These are phyloP conservation scores for Nephrocerus scutellatus DNA, from an alignment of 2,888 invertebrate species.

Conservation along the genomic window DNA sequence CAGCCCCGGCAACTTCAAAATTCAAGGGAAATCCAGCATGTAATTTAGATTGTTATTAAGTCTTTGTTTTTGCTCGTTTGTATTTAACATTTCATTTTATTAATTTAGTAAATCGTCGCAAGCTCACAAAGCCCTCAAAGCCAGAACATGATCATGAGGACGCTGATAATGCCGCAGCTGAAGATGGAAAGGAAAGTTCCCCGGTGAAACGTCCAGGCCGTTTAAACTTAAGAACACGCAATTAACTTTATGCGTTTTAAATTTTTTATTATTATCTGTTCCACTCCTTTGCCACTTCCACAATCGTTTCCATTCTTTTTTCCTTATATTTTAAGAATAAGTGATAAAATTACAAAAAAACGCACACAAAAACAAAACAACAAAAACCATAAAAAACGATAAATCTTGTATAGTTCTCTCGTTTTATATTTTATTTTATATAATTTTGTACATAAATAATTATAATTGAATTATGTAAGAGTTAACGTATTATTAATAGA, in stretches of 20 bases:
- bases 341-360: conserved; percentile 24
- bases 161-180: conserved; percentile 33
- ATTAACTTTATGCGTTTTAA: conserved; percentile 24
- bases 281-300: conserved; percentile 5
- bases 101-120: conserved; percentile 38
- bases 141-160: conserved; percentile 30
- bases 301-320: conserved; percentile 1
- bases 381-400: too few species aligned
- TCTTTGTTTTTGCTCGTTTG: background rate
- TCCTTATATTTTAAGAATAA: conserved; percentile 11
- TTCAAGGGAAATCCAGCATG: conserved; percentile 40
- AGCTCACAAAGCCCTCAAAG: conserved; percentile 34
- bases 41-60: conserved; percentile 25
- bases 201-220: conserved; percentile 41
- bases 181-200: conserved; percentile 39
- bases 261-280: background rate
- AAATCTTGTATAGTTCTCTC: conserved; percentile 21
- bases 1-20: conserved; percentile 34
- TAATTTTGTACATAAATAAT: conserved; percentile 14
- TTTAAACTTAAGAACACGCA: conserved; percentile 41
- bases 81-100: background rate
- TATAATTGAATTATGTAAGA: too few species aligned
- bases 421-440: conserved; percentile 19
- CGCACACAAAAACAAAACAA: too few species aligned
- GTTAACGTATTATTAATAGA: too few species aligned